Evolutionary conservation across 37 sponge, comb jelly and placozoan genomes (phyloP), one percentile per base, ranked within the genome.

Genomic region (Aplysina aerophoba): DNA sequence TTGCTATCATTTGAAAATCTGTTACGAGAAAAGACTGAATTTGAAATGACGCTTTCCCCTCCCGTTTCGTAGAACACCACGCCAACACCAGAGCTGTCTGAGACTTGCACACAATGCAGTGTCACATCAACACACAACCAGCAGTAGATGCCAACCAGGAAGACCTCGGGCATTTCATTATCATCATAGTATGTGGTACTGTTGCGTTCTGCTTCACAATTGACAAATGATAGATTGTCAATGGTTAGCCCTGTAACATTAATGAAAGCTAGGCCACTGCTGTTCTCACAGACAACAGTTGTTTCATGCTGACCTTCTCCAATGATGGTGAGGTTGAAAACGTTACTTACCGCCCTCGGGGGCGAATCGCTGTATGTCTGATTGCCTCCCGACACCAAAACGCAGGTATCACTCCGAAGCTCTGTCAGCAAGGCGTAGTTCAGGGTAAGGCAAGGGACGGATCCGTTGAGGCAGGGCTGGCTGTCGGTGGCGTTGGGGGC

Each of bases 131-230:
- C 24, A 62, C 90, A 86, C 40, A 44, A 35, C 28, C 64, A 16
- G 44, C 85, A 83, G 50, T 90, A 90, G 20, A 90, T 39, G 11
- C 55, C 90, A 4, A 55, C 54, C 30, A 37, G 40, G 39, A 85
- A 77, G 19, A 12, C 35, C 34, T 69, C 71, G 1, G 71, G 71
- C 34, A 34, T 16, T 4, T 31, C 34, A 25, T 27, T 30, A 35
- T 69, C 71, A 16, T 69, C 30, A 35, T 69, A 69, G 71, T 69
- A 69, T 15, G 31, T 27, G 27, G 71, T 69, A 35, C 71, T 69
- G 6, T 69, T 69, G 6, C 71, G 71, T 12, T 31, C 71, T 11
- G 71, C 71, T 30, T 69, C 35, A 35, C 71, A 69, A 28, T 30
- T 30, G 19, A 30, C 34, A 30, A 89, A 80, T 19, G 81, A 20